Conservation (phyloP, 2,113 vertebrate genomes). For the Atractosteus spatula region DNA sequence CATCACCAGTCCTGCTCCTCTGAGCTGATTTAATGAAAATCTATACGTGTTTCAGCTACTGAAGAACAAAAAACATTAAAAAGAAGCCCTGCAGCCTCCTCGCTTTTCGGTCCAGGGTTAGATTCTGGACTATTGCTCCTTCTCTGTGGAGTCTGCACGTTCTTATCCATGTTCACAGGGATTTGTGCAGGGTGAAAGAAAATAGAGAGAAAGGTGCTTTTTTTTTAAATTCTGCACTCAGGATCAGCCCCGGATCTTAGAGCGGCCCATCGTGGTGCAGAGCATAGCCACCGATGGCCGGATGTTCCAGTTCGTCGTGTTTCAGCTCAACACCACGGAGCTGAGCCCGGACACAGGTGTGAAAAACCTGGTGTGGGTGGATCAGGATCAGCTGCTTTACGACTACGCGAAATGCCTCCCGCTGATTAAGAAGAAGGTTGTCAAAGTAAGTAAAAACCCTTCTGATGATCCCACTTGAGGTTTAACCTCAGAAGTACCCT, state of each 20-base stretch:
- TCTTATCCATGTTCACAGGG: too few species aligned
- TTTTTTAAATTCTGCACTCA: constrained; percentile 30
- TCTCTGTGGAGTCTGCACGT: too few species aligned
- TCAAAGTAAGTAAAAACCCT: constrained; percentile 62
- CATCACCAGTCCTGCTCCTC: too few species aligned
- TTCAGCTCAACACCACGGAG: constrained; percentile 87
- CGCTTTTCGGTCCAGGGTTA: too few species aligned
- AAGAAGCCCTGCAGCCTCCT: too few species aligned
- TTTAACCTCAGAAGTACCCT: too few species aligned
- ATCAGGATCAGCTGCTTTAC: constrained; percentile 72
- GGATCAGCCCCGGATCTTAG: constrained; percentile 65
- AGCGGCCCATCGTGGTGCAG: constrained; percentile 78
- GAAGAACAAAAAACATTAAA: too few species aligned
- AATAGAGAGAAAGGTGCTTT: too few species aligned
- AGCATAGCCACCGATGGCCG: constrained; percentile 76
- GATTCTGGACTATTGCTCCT: too few species aligned
- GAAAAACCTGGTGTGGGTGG: constrained; percentile 84
- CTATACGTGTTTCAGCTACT: too few species aligned
- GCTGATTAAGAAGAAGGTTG: constrained; percentile 71
- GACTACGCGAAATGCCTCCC: constrained; percentile 72
- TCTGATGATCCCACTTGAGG: background rate
- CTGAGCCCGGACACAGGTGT: constrained; percentile 65
- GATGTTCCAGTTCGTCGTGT: constrained; percentile 79
- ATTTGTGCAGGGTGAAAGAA: too few species aligned
- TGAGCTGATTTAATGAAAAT: too few species aligned